Evolutionary conservation across 2,113 vertebrate genomes (phyloP).

Genomic region (Saguinus imperator): DNA sequence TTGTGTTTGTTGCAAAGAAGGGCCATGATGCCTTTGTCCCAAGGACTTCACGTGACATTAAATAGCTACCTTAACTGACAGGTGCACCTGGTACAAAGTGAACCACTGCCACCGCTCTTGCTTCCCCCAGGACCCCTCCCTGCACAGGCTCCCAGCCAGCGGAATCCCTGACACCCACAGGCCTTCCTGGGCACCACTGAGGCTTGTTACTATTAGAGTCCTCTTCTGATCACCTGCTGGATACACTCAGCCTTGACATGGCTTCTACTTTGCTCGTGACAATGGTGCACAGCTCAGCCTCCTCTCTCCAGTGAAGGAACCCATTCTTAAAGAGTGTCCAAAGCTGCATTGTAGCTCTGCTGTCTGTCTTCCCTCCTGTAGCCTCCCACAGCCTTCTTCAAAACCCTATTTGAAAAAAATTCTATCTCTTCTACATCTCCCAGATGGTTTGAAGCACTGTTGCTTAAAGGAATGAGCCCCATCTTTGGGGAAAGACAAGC

Average conservation of each 20-base stretch:
- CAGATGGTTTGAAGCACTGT: background rate
- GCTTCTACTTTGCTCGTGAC: background rate
- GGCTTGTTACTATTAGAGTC: background rate
- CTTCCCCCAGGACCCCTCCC: background rate
- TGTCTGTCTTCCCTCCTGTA: background rate
- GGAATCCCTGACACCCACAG: conserved; percentile 58
- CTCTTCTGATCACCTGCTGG: background rate
- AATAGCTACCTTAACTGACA: too few species aligned
- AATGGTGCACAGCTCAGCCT: background rate
- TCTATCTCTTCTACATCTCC: background rate
- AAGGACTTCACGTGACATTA: background rate
- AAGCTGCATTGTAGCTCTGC: background rate
- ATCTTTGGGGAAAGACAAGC: background rate
- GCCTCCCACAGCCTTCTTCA: background rate
- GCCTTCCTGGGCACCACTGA: conserved; percentile 12
- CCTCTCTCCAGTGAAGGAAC: background rate
- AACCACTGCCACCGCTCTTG: background rate
- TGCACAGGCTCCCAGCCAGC: background rate
- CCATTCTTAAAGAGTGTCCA: background rate
- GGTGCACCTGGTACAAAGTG: accelerated
- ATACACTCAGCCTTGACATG: background rate
- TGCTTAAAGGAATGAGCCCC: background rate
- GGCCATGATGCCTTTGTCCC: background rate
- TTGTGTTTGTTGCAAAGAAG: background rate
- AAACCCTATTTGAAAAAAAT: background rate